Evolutionary conservation across 2,888 invertebrate species (phyloP), one percentile per base, ranked within the genome.

Genomic region (Fragum sueziense): DNA sequence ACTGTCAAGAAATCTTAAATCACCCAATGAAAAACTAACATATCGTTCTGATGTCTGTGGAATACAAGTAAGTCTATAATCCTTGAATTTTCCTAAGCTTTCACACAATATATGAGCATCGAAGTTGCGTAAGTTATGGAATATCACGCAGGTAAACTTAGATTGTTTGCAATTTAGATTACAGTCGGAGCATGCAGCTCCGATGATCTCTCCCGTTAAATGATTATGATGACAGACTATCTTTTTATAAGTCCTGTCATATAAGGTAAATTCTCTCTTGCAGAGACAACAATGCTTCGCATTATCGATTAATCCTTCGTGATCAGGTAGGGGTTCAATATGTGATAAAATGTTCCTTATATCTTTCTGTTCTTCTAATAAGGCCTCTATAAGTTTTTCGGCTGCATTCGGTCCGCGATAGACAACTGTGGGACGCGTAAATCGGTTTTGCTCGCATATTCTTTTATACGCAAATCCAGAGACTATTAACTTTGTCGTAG

Each of bases 1-100:
- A 31, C 78, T 78, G 59, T 83, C 83, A 0, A 83, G 69, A 78
- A 80, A 80, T 51, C 83, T 31, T 3, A 83, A 59, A 34, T 68
- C 54, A n/a, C 74, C 78, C 0, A 83, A 37, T 9, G 78, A 70
- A 76, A 84, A 80, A 37, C 75, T 70, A 7, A 83, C 51, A 59
- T 80, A 83, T 20, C 70, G 47, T 52, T 80, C 79, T 59, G 65
- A 65, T 29, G 77, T 80, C 25, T 83, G 76, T 22, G 79, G 59
- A 37, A 76, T 78, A 29, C 73, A 74, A 27, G n/a, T 33, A 11
- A 81, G 22, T 57, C 14, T 31, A 27, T 71, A n/a, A 7, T 71
- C 34, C 72, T 80, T 77, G 25, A 80, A 80, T 20, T 70, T 33
- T 7, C 78, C 77, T 0, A 72, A 22, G 22, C 22, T 34, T 59